Evolutionary conservation across 2,888 invertebrate species (phyloP), one percentile per base, ranked within the genome.

Genomic region (Eupithecia insigniata): DNA sequence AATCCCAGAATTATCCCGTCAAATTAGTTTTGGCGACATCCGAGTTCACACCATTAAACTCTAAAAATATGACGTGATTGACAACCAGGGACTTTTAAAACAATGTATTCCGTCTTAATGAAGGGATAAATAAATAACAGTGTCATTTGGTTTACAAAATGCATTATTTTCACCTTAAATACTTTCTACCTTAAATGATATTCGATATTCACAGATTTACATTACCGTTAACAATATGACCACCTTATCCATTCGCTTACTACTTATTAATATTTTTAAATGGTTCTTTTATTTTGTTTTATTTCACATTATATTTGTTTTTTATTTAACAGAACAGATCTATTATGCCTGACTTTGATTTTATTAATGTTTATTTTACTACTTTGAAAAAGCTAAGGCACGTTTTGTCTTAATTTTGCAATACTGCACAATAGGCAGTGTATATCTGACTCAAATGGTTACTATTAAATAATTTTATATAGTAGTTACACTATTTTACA

Each of bases 111-210:
- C 14, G 14, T 26, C 22, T 5, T 10, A 12, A n/a, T 5, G 75
- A 67, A 76, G 74, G 77, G 76, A 79, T 80, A 70, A 76, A 80
- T 80, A 79, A 66, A 76, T 82, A 74, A 61, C 30, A 80, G 76
- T 82, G 79, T 81, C 75, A 83, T 87, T 87, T 88, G 88, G 87
- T 84, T 81, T 73, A 78, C 74, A 80, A 88, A 88, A 88, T 88
- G 86, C 88, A 87, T 79, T 83, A 82, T 79, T 84, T 83, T 60
- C 77, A 76, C 74, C 75, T 79, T 77, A 78, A 79, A 79, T 82
- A 83, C 81, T 79, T 81, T 76, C 62, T 78, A 69, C 80, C 75
- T 77, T 83, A 83, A 80, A 73, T 83, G 81, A 83, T 83, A 85
- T 83, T 84, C 82, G 74, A 79, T 85, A 84, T 83, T 85, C 82